Evolutionary conservation across 2,888 invertebrate species (phyloP), one percentile per base, ranked within the genome.

Genomic region (Orthosia cruda): DNA sequence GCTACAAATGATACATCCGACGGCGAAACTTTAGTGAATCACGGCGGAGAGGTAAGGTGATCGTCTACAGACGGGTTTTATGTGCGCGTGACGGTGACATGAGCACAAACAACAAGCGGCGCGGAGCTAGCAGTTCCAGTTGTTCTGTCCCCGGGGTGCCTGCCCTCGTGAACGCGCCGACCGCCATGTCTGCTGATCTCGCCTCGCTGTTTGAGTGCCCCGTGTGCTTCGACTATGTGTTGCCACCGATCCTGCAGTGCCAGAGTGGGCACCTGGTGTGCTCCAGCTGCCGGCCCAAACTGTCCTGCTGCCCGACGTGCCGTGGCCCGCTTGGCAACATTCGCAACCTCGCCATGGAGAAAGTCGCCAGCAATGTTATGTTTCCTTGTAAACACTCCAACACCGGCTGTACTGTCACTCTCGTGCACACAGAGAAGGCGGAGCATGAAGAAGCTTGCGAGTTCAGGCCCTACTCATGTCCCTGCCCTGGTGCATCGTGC

Each of bases 381-480:
- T 99, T 99, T 92, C 99, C 99, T 0, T 99, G 99, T 97, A 99
- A 99, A 97, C 99, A 99, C 97, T 98, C 99, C 72, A 98, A 98
- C 87, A 99, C 99, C 83, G 99, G 99, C 66, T 99, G 99, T 94
- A 98, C 98, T 23, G 98, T 98, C 88, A 98, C 99, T 18, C 97
- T 99, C 26, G 98, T 99, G 45, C 99, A 99, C 93, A 99, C 99
- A n/a, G 99, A 99, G 90, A 99, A 99, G 95, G 98, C 98, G 13
- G 99, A 99, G 91, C 99, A 99, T 93, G 99, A 99, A 96, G 99
- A 99, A 95, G 98, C 98, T 7, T 99, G 99, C 94, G 99, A 99
- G 97, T 99, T 98, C 97, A 98, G 99, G 93, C 99, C 99, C 1
- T 99, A 99, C 94, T 98, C 98, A 83, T 99, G 99, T 94, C 99